Evolutionary conservation across 2,888 invertebrate species (phyloP).

Genomic region (Ophioninae sp.): DNA sequence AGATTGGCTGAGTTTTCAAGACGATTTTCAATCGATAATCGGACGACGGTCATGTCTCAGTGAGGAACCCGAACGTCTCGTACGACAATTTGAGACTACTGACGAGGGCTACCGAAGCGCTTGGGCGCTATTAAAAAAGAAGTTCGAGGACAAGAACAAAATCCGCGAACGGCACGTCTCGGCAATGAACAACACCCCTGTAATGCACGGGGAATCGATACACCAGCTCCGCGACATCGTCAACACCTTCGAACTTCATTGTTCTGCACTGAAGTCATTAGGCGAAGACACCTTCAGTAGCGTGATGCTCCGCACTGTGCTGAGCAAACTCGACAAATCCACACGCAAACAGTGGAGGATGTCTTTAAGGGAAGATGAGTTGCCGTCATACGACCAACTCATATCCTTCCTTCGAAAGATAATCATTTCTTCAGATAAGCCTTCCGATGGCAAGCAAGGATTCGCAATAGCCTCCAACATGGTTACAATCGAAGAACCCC

Average conservation of each 20-base stretch:
- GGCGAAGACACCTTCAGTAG: slow-evolving; percentile 49
- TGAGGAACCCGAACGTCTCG: slow-evolving; percentile 1
- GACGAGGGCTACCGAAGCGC: slow-evolving; percentile 16
- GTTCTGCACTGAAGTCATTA: slow-evolving; percentile 53
- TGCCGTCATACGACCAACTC: too few relatives aligned
- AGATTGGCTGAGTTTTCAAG: too few relatives aligned
- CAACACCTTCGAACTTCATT: slow-evolving; percentile 49
- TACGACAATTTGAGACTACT: background rate
- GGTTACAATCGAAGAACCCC: background rate
- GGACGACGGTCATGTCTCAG: slow-evolving; percentile 1
- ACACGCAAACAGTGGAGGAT: slow-evolving; percentile 7
- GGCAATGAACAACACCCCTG: slow-evolving; percentile 1
- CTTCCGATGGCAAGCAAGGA: background rate
- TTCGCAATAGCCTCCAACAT: background rate
- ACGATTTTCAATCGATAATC: slow-evolving; percentile 8
- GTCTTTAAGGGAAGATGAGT: background rate
- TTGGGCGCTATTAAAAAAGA: slow-evolving; percentile 16
- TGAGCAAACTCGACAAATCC: slow-evolving; percentile 24
- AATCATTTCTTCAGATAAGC: background rate
- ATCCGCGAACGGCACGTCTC: slow-evolving; percentile 18
- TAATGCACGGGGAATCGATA: slow-evolving; percentile 11
- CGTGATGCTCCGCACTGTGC: background rate
- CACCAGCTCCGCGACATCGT: slow-evolving; percentile 7
- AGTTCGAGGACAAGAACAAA: slow-evolving; percentile 22
- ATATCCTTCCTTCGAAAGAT: background rate